A percentile compares a stretch with the other conserved stretches of the same genome.
These are phyloP conservation scores for Avahi laniger DNA, from an alignment of 2,797 vertebrate species.

Conservation along the genomic window DNA sequence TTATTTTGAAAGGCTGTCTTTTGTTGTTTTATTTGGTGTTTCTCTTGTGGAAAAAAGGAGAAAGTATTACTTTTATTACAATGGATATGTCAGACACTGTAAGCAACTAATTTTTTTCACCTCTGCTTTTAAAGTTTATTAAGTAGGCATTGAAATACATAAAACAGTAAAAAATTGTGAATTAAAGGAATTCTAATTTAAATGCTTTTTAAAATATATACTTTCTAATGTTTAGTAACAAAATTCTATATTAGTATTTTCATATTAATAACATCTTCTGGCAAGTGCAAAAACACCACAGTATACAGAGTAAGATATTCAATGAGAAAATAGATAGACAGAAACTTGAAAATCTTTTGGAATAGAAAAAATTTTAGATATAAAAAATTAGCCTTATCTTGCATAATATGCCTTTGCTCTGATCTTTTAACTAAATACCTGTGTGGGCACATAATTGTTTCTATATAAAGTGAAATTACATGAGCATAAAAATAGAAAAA, in stretches of 20 bases:
- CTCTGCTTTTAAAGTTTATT: neutral
- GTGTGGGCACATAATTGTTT: slow-evolving; percentile 66
- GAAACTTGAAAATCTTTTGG: slow-evolving; percentile 13
- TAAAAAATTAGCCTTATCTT: slow-evolving; percentile 23
- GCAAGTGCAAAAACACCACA: neutral
- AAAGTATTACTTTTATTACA: neutral
- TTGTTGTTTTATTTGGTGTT: neutral
- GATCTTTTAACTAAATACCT: slow-evolving; percentile 63
- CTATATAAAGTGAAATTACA: slow-evolving; percentile 54
- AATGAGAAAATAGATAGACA: neutral
- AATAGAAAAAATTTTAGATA: neutral
- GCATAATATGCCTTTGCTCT: slow-evolving; percentile 46
- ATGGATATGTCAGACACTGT: neutral
- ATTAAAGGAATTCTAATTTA: neutral
- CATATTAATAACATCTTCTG: neutral
- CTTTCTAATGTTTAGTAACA: slow-evolving; percentile 5
- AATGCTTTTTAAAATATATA: neutral
- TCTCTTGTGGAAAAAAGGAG: neutral
- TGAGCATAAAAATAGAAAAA: slow-evolving; percentile 54
- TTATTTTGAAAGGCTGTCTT: neutral
- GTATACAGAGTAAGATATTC: neutral
- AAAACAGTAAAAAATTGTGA: neutral
- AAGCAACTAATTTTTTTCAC: neutral
- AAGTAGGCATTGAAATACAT: neutral
- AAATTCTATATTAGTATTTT: neutral